Base-by-base conservation (phyloP, 2,888 invertebrate species). In the Agrochola circellaris region DNA sequence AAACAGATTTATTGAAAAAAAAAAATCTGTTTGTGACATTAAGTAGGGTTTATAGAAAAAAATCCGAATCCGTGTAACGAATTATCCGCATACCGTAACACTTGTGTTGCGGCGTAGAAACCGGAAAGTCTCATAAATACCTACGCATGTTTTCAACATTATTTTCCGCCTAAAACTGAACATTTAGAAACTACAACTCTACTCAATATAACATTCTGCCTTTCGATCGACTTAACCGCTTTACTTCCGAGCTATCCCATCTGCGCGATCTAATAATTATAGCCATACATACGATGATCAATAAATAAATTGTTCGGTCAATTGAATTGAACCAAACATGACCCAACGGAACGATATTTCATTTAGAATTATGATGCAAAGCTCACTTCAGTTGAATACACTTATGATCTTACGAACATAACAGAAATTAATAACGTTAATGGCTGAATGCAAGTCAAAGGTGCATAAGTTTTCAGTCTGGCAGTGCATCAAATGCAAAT, bases 331-430 rank as follows among this genome's bases (percentile, higher is more conserved):
- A 84, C 82, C 66, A 66, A 58, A n/a, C 60, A 15, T 26, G 75
- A 81, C 34, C 66, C 62, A 51, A 64, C 30, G 38, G n/a, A 64
- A 65, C 60, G 75, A 81, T 75, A 81, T 84, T 84, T 61, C 68
- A 76, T 75, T 82, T 65, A 72, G 51, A 75, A 80, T 84, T 71
- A 81, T 76, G 64, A 75, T 61, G 69, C 64, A 84, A 51, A 62
- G 20, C 69, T 60, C 69, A 81, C 66, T 72, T 70, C 38, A 61
- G 58, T 62, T 54, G 17, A 69, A 60, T 65, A 62, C 76, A 73
- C 72, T 73, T 85, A 85, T 45, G 61, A 73, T 70, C 81, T 73
- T 62, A 62, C 30, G 66, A 77, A 75, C 70, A 73, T 76, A 73
- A 64, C 34, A 67, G 8, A 62, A 62, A 81, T 62, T 70, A 81